phyloP scores from a whole-genome alignment of 2,113 vertebrate species.

The Clinocottus analis region DNA sequence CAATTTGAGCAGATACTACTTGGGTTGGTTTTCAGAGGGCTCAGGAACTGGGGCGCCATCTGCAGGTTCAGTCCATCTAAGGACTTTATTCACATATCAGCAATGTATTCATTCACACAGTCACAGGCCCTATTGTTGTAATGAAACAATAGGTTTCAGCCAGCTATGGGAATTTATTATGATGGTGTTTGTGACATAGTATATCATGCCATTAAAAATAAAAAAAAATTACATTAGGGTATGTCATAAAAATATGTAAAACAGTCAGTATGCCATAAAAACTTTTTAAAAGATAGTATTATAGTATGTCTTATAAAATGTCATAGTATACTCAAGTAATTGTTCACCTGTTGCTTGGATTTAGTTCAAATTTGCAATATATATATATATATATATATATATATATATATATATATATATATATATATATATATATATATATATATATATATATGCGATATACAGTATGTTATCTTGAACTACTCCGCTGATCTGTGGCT shows the following conservation, averaged over 20 bases:
- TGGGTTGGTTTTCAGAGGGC: slow-evolving; percentile 9
- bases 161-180: background rate
- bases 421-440: no score
- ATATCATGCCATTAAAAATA: background rate
- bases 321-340: background rate
- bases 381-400: no score
- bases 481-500: no score
- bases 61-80: slow-evolving; percentile 59
- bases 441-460: no score
- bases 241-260: background rate
- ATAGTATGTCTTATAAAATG: background rate
- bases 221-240: background rate
- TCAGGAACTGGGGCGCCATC: slow-evolving; percentile 74
- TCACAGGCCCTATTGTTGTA: background rate
- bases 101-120: background rate
- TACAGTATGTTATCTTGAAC: no score
- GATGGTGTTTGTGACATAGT: background rate
- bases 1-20: background rate
- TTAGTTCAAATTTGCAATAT: no score
- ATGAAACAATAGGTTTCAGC: background rate
- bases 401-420: no score
- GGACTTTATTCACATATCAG: background rate
- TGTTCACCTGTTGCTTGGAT: no score
- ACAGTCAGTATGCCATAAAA: no score
- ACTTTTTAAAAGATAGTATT: no score